Evolutionary conservation across 2,888 invertebrate genomes (phyloP).

Genomic region (Drosophila kuntzei): DNA sequence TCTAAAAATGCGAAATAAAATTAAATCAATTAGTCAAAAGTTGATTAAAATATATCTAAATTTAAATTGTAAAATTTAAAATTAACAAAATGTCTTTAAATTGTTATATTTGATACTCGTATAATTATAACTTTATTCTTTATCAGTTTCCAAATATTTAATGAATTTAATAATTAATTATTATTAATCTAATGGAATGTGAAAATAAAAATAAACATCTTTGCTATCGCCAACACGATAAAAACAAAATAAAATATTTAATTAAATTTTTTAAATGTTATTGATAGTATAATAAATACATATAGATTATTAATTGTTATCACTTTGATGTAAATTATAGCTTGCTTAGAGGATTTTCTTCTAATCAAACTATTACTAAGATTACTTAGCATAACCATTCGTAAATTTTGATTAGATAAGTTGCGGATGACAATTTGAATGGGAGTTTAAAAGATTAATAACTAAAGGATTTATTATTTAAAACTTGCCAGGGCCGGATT

Average conservation of each 20-base stretch:
- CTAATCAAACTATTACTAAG: not conserved
- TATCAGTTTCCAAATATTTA: not conserved
- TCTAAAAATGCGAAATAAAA: constrained; percentile 37
- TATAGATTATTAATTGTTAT: not conserved
- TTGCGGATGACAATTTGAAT: not conserved
- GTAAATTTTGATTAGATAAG: not conserved
- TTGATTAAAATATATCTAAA: too few relatives aligned
- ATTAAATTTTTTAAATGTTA: not conserved
- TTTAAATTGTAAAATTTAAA: too few relatives aligned
- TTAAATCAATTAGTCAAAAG: not conserved
- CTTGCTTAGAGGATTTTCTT: not conserved
- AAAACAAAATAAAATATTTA: not conserved
- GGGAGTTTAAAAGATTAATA: not conserved
- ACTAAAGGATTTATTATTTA: not conserved
- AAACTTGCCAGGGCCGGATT: not conserved
- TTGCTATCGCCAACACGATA: too few relatives aligned
- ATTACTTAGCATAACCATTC: not conserved
- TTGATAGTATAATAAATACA: not conserved
- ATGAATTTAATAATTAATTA: not conserved
- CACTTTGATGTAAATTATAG: not conserved
- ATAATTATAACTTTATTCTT: too few relatives aligned
- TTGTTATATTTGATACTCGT: too few relatives aligned
- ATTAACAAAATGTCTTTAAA: too few relatives aligned
- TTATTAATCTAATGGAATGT: too few relatives aligned
- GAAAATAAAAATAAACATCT: not conserved